A percentile compares a stretch with the other conserved stretches of the same genome.
phyloP scores from a whole-genome alignment of 2,797 vertebrate genomes.

The Poeciliopsis gracilis region DNA sequence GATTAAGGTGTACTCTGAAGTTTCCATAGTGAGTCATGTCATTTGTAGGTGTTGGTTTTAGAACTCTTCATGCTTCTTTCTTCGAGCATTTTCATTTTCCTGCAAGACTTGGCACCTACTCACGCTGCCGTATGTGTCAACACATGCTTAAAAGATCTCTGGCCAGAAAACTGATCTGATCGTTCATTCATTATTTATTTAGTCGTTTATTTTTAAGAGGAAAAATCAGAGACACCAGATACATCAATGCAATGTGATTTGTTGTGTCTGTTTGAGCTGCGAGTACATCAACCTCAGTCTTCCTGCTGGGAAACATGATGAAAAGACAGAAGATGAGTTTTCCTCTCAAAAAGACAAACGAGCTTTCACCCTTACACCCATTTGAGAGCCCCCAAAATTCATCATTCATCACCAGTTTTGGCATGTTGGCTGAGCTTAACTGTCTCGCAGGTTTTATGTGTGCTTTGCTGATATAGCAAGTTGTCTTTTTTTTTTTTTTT shows the following conservation, averaged over 20 bases:
- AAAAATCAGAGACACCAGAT: neutral
- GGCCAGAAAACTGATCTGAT: neutral
- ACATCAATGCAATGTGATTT: conserved; percentile 32
- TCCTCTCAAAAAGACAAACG: conserved; percentile 65
- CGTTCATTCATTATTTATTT: no score
- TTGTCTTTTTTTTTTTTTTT: conserved; percentile 48
- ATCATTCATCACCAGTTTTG: conserved; percentile 55
- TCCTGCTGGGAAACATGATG: conserved; percentile 36
- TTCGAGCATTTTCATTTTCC: neutral
- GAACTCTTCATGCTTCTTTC: neutral
- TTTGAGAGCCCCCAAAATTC: conserved; percentile 42
- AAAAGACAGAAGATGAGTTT: conserved; percentile 42
- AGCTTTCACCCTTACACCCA: conserved; percentile 35
- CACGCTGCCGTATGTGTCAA: neutral
- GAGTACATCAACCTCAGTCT: conserved; percentile 38
- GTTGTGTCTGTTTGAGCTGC: conserved; percentile 47
- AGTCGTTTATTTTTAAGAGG: neutral
- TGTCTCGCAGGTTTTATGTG: conserved; percentile 46
- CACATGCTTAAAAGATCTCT: neutral
- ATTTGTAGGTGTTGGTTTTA: neutral
- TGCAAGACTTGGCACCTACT: neutral
- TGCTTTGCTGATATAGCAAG: conserved; percentile 62
- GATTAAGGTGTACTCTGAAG: neutral
- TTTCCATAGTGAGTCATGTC: neutral
- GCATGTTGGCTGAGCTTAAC: conserved; percentile 42